phyloP scores from a whole-genome alignment of 2,888 invertebrate genomes.

The Drosophila flavopinicola region DNA sequence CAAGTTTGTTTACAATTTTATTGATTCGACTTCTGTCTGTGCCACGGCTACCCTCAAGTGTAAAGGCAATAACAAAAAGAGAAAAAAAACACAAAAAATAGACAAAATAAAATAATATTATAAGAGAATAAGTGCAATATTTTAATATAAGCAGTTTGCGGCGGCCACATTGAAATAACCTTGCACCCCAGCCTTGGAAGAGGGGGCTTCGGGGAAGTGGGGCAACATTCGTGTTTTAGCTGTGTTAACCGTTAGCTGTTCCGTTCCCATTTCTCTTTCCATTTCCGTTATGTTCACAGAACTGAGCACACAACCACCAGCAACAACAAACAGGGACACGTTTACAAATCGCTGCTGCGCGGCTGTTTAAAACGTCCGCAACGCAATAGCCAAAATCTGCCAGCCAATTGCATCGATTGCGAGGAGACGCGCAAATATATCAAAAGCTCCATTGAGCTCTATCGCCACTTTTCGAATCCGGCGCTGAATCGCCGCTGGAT shows the following conservation, averaged over 20 bases:
- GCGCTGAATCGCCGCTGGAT: conserved; percentile 84
- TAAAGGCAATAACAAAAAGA: conserved; percentile 7
- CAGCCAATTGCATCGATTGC: conserved; percentile 82
- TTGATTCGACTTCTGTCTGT: conserved; percentile 61
- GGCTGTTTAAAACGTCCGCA: conserved; percentile 83
- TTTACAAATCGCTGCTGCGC: conserved; percentile 84
- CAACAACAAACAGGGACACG: conserved; percentile 63
- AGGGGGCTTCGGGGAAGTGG: too few species aligned
- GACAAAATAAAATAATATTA: background rate
- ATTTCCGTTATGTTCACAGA: conserved; percentile 73
- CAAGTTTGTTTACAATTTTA: conserved; percentile 74
- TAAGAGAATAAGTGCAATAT: background rate
- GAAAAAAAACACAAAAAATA: background rate
- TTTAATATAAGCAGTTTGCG: background rate
- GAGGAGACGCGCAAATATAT: conserved; percentile 84
- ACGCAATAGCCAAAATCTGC: conserved; percentile 82
- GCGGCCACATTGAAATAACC: conserved; percentile 31
- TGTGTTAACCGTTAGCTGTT: conserved; percentile 21
- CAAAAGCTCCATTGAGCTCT: conserved; percentile 83
- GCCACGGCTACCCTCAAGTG: conserved; percentile 14
- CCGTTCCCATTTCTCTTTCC: conserved; percentile 17
- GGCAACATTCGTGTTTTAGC: background rate
- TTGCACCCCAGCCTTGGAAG: conserved; percentile 17
- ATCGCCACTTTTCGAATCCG: conserved; percentile 84
- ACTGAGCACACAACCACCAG: conserved; percentile 72